Conservation (phyloP, 35 echinoderm and acorn worm species). For the Stichopus chloronotus region DNA sequence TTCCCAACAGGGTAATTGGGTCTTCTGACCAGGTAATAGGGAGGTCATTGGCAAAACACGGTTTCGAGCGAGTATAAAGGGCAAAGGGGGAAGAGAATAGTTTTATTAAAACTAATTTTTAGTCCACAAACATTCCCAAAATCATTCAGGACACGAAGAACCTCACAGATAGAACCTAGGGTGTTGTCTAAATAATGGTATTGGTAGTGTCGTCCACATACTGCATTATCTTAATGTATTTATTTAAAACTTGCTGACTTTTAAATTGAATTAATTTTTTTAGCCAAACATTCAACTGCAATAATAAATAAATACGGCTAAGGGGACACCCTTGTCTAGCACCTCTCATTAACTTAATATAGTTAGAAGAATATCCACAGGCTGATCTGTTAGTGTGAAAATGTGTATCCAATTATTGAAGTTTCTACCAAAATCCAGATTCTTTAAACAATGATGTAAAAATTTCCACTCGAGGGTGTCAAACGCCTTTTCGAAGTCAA, state of each 20-base stretch:
- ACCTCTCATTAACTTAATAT: not conserved
- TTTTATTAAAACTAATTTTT: not conserved
- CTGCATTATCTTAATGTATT: not conserved
- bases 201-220: not conserved
- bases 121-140: not conserved
- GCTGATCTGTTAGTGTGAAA: not conserved
- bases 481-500: slow-evolving; percentile 36
- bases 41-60: not conserved
- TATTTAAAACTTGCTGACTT: not conserved
- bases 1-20: not conserved
- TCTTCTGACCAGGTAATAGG: not conserved
- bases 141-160: not conserved
- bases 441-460: not conserved
- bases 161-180: not conserved
- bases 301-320: not conserved
- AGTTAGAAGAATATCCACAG: not conserved
- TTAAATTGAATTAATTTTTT: not conserved
- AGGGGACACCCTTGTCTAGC: not conserved
- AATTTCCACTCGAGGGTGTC: not conserved
- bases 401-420: not conserved
- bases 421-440: not conserved
- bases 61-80: not conserved
- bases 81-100: not conserved
- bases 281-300: not conserved
- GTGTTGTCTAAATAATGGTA: not conserved